phyloP scores from a whole-genome alignment of 2,888 invertebrate species.

The Glaucopsyche alexis region DNA sequence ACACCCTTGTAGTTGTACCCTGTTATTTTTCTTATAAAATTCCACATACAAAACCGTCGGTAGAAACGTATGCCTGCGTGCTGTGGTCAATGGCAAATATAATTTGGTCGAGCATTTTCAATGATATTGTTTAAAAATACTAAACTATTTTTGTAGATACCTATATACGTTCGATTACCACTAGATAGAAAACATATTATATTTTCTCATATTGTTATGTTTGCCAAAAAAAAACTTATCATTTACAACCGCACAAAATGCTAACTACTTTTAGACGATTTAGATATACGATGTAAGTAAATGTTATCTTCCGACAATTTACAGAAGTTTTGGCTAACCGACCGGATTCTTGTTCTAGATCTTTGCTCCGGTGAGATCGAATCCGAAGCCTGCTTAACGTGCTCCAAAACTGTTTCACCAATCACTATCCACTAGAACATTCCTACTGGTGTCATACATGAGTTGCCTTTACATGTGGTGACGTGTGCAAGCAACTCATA shows the following conservation, averaged over 20 bases:
- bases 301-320: constrained; percentile 39
- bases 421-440: constrained; percentile 57
- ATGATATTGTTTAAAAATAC: constrained; percentile 66
- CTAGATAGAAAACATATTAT: constrained; percentile 70
- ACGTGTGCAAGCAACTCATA: constrained; percentile 70
- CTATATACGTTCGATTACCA: constrained; percentile 74
- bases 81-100: constrained; percentile 44
- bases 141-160: constrained; percentile 78
- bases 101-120: constrained; percentile 55
- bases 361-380: not conserved
- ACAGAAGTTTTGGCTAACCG: constrained; percentile 40
- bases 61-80: constrained; percentile 51
- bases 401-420: constrained; percentile 32
- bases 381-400: constrained; percentile 27
- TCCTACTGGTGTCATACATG: constrained; percentile 64
- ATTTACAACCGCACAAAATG: constrained; percentile 62
- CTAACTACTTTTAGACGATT: constrained; percentile 45
- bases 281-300: constrained; percentile 38
- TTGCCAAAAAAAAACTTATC: constrained; percentile 56
- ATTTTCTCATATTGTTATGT: constrained; percentile 74
- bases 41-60: constrained; percentile 52
- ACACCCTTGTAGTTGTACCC: constrained; percentile 64
- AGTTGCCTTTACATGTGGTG: constrained; percentile 69
- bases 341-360: constrained; percentile 44
- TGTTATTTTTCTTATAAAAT: constrained; percentile 56